Base-by-base conservation (phyloP, 2,797 vertebrate genomes). In the Anguilla pacifica region DNA sequence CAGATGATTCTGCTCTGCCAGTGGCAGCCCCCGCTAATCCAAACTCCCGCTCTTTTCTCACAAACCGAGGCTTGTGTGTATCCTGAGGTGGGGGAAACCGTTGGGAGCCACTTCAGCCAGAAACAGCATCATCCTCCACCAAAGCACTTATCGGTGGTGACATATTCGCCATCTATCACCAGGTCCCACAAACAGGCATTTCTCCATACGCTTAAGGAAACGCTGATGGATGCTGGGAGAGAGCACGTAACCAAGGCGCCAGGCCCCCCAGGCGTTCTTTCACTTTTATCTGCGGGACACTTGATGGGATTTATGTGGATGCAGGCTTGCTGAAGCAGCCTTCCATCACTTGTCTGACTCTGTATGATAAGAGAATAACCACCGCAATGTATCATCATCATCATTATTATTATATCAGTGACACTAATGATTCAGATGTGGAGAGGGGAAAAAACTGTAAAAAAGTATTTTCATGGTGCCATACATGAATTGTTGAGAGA, bases 321-420 rank as follows among this genome's bases (percentile, higher is more conserved):
- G 51, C 51, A 9, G 51, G 7, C 51, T n/a, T 19, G 67, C 46
- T 74, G 64, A 86, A 19, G 22, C 49, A 53, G 61, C 49, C 28
- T 86, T 77, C 49, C 53, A 15, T 86, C 49, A 79, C 17, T 28
- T 86, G 85, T 59, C 85, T 57, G 70, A 39, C 35, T 86, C 25
- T 9, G 46, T 57, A 25, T 86, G 85, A 86, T 86, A 79, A 57
- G 85, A 79, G 77, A 86, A 57, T 77, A 86, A 79, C 31, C 53
- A 86, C 35, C 77, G 6, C 77, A 6, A 49, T 49, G 77, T 22
- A 79, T 67, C 59, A 83, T 83, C 59, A 43, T 43, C 39, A 4
- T 43, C 5, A 46, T 46, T 46, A 46, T 46, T 46, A 83, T 87
- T 51, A 81, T 35, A 49, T 6, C 11, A 5, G 79, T 61, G 39